Percentiles rank a stretch among this genome's conserved stretches.
Evolutionary conservation across 2,797 vertebrate species (phyloP).

Genomic region (Enteromius argenteus): DNA sequence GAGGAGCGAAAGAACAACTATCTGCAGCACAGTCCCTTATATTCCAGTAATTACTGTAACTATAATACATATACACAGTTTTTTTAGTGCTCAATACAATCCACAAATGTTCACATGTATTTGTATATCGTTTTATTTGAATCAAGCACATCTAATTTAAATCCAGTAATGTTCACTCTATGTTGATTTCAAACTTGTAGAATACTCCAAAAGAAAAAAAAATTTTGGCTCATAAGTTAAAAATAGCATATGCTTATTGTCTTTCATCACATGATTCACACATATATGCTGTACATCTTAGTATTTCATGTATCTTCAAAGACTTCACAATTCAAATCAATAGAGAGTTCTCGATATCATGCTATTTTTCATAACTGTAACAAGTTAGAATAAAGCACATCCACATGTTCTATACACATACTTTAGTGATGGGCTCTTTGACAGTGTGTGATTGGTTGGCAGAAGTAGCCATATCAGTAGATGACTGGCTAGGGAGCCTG

Average conservation of each 20-base stretch:
- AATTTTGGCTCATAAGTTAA: not conserved
- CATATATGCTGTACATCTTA: not conserved
- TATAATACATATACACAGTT: not conserved
- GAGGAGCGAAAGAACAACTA: not conserved
- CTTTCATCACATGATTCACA: not conserved
- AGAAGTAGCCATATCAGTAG: slow-evolving; percentile 58
- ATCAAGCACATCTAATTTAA: not conserved
- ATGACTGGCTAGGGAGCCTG: slow-evolving; percentile 77
- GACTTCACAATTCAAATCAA: not conserved
- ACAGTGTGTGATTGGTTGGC: slow-evolving; percentile 76
- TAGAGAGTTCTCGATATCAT: not conserved
- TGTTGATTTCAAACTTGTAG: not conserved
- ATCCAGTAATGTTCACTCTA: not conserved
- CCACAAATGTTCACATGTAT: not conserved
- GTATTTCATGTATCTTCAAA: not conserved
- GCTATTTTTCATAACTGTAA: not conserved
- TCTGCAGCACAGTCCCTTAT: not conserved
- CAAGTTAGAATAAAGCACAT: not conserved
- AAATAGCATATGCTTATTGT: not conserved
- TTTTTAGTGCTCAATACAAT: not conserved
- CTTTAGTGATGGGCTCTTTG: slow-evolving; percentile 80
- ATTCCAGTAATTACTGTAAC: not conserved
- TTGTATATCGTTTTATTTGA: not conserved
- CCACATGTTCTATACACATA: slow-evolving; percentile 55
- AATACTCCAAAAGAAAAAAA: not conserved